Conservation (phyloP, 2,113 vertebrate genomes). For the Chitala chitala region DNA sequence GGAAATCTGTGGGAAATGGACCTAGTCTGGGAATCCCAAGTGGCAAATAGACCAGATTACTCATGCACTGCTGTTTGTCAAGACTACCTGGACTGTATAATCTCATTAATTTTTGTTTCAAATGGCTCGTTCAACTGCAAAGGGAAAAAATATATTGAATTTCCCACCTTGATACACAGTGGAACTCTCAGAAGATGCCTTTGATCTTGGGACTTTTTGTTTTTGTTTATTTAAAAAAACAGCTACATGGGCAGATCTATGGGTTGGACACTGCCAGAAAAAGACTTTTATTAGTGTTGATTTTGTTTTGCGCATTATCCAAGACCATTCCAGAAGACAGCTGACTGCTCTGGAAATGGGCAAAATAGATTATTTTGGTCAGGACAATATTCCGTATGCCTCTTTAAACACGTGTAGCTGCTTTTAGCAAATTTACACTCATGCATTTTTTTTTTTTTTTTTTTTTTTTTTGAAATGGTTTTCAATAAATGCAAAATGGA, state of each 20-base stretch:
- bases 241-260: background rate
- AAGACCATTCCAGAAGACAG: background rate
- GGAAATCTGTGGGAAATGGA: background rate
- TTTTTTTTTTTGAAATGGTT: too few relatives aligned
- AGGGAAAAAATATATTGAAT: slow-evolving; percentile 49
- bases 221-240: background rate
- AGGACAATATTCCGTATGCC: too few relatives aligned
- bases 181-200: slow-evolving; percentile 25
- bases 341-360: background rate
- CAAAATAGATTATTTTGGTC: slow-evolving; percentile 1
- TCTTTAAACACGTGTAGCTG: too few relatives aligned
- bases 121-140: slow-evolving; percentile 30
- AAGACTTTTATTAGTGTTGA: slow-evolving; percentile 17
- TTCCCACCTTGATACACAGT: slow-evolving; percentile 8
- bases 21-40: too few relatives aligned
- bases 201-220: background rate
- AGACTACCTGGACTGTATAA: slow-evolving; percentile 30
- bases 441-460: too few relatives aligned
- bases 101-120: background rate
- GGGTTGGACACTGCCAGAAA: slow-evolving; percentile 1
- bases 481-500: too few relatives aligned
- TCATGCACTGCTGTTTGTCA: slow-evolving; percentile 67
- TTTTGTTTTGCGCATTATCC: background rate
- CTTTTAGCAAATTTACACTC: too few relatives aligned
- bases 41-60: too few relatives aligned